A percentile compares a stretch with the other conserved stretches of the same genome.
Conservation (phyloP, 2,888 invertebrate genomes). For the Lochmaea crataegi region DNA sequence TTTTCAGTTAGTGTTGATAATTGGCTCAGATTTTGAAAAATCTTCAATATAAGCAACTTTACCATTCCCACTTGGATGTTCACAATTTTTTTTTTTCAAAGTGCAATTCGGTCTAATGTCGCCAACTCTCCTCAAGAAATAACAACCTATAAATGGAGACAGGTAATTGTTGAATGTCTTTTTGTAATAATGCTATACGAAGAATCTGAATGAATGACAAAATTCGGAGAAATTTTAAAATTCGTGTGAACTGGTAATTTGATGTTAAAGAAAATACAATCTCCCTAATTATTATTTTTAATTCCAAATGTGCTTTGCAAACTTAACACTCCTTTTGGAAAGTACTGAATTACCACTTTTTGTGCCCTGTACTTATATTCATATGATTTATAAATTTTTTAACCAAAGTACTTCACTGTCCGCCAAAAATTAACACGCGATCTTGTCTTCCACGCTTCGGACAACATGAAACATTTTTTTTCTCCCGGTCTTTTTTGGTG, state of each 20-base stretch:
- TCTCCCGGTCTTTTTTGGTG: slow-evolving; percentile 17
- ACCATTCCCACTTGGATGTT: no score
- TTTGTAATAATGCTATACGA: no score
- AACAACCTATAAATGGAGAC: no score
- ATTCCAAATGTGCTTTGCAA: neutral
- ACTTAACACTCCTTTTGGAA: neutral
- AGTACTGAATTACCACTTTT: neutral
- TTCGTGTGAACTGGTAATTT: neutral
- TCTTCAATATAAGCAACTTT: no score
- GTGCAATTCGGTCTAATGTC: no score
- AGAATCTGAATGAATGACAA: no score
- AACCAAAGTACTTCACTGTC: slow-evolving; percentile 1
- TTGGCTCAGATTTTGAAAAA: no score
- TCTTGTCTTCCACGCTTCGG: slow-evolving; percentile 22
- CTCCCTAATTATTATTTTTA: neutral
- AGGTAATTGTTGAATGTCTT: no score
- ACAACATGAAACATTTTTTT: slow-evolving; percentile 25
- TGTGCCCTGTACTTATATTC: neutral
- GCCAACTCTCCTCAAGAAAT: no score
- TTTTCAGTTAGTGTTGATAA: no score
- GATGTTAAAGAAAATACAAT: neutral
- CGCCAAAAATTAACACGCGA: slow-evolving; percentile 25
- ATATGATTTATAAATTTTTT: neutral
- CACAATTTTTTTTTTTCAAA: no score
- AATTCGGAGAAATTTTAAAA: no score